phyloP scores from a whole-genome alignment of 2,113 vertebrate species.

The Rutilus rutilus region DNA sequence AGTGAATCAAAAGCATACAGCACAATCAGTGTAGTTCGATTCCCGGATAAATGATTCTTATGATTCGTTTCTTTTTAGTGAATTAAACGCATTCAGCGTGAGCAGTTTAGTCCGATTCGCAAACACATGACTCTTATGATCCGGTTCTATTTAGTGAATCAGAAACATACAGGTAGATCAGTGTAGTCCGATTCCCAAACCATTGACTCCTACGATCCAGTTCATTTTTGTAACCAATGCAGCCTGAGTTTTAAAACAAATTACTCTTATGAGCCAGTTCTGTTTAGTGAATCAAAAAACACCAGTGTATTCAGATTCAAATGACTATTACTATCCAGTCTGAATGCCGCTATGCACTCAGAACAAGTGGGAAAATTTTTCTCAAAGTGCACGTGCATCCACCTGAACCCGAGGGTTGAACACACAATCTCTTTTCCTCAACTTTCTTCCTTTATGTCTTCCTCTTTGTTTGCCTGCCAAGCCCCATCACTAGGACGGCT shows the following conservation, averaged over 20 bases:
- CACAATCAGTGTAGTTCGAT: neutral
- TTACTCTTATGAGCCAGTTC: neutral
- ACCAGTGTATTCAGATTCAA: neutral
- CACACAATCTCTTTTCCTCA: slow-evolving; percentile 7
- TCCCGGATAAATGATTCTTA: neutral
- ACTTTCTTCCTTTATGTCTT: slow-evolving; percentile 43
- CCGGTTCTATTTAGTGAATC: neutral
- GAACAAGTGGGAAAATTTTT: neutral
- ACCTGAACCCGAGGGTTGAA: slow-evolving; percentile 11
- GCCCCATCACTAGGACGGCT: slow-evolving; percentile 12
- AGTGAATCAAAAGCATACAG: neutral
- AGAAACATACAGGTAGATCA: neutral
- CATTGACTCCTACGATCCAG: neutral
- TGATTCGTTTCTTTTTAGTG: neutral
- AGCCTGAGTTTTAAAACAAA: neutral
- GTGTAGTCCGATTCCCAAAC: neutral
- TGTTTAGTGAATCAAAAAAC: neutral
- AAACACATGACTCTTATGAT: neutral
- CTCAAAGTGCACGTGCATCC: neutral
- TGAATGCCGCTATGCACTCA: neutral
- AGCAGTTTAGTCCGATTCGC: neutral
- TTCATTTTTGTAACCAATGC: neutral
- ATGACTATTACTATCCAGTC: neutral
- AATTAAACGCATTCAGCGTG: neutral
- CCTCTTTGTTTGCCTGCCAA: slow-evolving; percentile 31